phyloP scores from a whole-genome alignment of 2,888 invertebrate genomes.

The Xestoiulus laeticollis region DNA sequence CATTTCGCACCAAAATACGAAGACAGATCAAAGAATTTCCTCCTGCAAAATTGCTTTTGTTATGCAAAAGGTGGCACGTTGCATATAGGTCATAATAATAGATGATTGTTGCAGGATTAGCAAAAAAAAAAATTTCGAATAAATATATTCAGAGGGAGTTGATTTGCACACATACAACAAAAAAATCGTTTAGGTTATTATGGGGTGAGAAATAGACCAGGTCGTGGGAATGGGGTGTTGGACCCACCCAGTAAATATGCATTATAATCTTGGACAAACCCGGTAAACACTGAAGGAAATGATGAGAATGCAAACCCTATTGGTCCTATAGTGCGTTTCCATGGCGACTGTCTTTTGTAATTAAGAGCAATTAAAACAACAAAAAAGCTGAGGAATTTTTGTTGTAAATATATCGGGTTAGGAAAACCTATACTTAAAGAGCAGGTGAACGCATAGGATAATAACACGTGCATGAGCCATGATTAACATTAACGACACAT shows the following conservation, averaged over 20 bases:
- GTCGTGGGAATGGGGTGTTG: not conserved
- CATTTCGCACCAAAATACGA: not conserved
- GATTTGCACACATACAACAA: not conserved
- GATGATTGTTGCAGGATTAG: not conserved
- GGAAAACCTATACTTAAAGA: not conserved
- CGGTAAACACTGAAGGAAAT: not conserved
- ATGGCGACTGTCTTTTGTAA: constrained; percentile 45
- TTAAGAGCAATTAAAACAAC: constrained; percentile 48
- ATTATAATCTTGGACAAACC: not conserved
- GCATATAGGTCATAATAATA: not conserved
- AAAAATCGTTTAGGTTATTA: not conserved
- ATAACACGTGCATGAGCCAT: not conserved
- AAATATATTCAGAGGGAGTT: not conserved
- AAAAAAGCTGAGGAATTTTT: not conserved
- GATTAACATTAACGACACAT: constrained; percentile 17
- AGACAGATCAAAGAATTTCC: constrained; percentile 23
- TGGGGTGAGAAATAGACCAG: not conserved
- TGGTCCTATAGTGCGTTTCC: constrained; percentile 20
- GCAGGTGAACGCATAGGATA: constrained; percentile 1
- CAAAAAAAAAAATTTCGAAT: not conserved
- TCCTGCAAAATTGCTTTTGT: not conserved
- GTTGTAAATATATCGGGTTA: not conserved
- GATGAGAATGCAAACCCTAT: not conserved
- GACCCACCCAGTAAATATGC: not conserved
- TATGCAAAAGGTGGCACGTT: constrained; percentile 4